Evolutionary conservation across 2,113 vertebrate species (phyloP).

Genomic region (Xerus inauris): DNA sequence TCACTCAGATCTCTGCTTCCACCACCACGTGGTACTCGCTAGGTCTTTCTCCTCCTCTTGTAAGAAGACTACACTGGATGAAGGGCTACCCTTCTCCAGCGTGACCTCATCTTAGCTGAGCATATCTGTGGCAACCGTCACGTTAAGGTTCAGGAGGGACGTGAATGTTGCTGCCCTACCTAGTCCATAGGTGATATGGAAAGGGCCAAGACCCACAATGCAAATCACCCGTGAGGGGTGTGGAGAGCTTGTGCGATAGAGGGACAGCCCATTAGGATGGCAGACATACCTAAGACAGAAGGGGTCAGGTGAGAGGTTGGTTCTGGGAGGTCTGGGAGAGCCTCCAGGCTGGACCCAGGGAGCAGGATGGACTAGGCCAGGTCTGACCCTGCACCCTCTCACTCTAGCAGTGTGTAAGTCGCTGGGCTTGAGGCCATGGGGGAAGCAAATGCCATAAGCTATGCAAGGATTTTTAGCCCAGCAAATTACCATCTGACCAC

Average conservation of each 20-base stretch:
- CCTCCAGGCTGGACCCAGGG: not conserved
- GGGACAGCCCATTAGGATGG: not conserved
- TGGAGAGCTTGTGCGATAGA: accelerated
- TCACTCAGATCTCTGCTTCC: accelerated
- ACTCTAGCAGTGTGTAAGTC: too few relatives aligned
- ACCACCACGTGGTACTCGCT: accelerated
- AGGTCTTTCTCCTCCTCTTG: not conserved
- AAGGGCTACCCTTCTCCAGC: not conserved
- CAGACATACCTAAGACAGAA: not conserved
- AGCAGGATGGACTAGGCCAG: not conserved
- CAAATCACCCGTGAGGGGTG: accelerated
- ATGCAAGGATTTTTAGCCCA: not conserved
- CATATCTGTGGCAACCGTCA: not conserved
- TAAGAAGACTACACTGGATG: accelerated
- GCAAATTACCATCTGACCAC: not conserved
- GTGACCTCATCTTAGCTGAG: not conserved
- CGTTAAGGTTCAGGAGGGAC: not conserved
- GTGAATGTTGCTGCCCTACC: accelerated
- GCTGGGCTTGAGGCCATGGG: not conserved
- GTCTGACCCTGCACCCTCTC: not conserved
- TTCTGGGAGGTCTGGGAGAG: not conserved
- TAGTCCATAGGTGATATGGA: accelerated
- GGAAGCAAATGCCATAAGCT: not conserved
- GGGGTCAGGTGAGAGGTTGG: not conserved
- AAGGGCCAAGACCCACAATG: not conserved